These are phyloP conservation scores for Chymomyza amoena DNA, from an alignment of 2,888 invertebrate genomes.

Conservation along the genomic window DNA sequence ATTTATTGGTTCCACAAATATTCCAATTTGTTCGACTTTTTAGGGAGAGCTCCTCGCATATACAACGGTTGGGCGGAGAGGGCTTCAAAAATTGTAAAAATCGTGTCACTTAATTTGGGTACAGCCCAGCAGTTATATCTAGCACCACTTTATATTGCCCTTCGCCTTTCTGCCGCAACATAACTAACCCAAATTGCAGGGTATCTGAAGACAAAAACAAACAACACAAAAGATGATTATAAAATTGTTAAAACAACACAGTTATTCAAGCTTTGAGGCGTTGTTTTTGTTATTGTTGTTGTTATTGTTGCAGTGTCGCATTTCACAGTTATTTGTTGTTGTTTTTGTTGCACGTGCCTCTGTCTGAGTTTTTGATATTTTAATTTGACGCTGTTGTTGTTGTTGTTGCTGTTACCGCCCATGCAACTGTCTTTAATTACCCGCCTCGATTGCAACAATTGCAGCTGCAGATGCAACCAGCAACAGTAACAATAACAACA, in stretches of 20 bases:
- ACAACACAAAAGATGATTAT: background rate
- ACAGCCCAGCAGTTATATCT: too few species aligned
- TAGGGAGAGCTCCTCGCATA: too few species aligned
- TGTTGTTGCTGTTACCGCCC: conserved; percentile 51
- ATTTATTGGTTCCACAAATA: too few species aligned
- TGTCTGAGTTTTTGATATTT: conserved; percentile 44
- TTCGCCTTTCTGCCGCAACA: too few species aligned
- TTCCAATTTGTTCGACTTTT: too few species aligned
- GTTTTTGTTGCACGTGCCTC: conserved; percentile 43
- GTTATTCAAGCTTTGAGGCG: conserved; percentile 22
- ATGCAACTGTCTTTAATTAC: conserved; percentile 54
- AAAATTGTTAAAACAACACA: conserved; percentile 28
- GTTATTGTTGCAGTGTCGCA: conserved; percentile 51
- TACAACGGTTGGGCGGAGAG: too few species aligned
- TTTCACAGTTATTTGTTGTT: conserved; percentile 56
- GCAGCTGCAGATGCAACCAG: conserved; percentile 19
- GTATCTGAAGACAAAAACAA: background rate
- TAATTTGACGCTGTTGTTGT: conserved; percentile 39
- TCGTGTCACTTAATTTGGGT: too few species aligned
- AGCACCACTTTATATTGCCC: too few species aligned
- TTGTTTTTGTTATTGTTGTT: conserved; percentile 26
- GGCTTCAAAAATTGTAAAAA: too few species aligned
- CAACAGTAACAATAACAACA: conserved; percentile 28
- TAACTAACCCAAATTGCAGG: too few species aligned
- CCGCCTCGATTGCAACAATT: conserved; percentile 2